phyloP scores from a whole-genome alignment of 1,140 invertebrate species.

The Eubasilissa regina region DNA sequence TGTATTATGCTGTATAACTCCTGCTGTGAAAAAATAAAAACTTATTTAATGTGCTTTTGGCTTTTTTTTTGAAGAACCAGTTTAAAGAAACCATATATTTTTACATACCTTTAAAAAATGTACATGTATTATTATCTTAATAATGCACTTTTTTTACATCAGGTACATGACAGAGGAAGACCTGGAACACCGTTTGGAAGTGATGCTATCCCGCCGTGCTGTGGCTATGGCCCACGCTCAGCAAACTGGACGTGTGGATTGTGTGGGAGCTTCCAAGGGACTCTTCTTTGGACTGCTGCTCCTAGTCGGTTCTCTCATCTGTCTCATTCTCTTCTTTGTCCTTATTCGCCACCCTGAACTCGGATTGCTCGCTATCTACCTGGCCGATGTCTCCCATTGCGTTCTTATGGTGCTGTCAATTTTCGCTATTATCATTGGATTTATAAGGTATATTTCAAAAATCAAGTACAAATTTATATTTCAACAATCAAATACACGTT shows the following conservation, averaged over 20 bases:
- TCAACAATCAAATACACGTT: background rate
- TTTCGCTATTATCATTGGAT: conserved; percentile 91
- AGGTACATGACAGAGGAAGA: conserved; percentile 86
- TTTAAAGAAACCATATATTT: no score
- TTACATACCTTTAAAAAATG: no score
- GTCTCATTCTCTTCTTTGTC: conserved; percentile 95
- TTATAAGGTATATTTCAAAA: conserved; percentile 77
- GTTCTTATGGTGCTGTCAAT: conserved; percentile 89
- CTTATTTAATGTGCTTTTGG: no score
- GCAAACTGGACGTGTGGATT: conserved; percentile 88
- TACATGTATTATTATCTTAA: no score
- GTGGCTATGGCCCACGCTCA: conserved; percentile 85
- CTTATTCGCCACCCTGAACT: conserved; percentile 87
- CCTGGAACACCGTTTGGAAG: conserved; percentile 87
- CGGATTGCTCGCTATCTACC: conserved; percentile 87
- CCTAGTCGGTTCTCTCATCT: conserved; percentile 92
- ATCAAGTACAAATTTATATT: background rate
- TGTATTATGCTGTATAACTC: no score
- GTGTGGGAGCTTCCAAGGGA: conserved; percentile 93
- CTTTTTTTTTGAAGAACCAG: no score
- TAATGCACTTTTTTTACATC: conserved; percentile 22
- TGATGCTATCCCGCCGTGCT: conserved; percentile 86
- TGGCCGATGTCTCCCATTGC: conserved; percentile 92
- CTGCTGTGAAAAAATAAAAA: no score
- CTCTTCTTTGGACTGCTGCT: conserved; percentile 94